Evolutionary conservation across 2,113 vertebrate species (phyloP).

Genomic region (Hippoglossus stenolepis): DNA sequence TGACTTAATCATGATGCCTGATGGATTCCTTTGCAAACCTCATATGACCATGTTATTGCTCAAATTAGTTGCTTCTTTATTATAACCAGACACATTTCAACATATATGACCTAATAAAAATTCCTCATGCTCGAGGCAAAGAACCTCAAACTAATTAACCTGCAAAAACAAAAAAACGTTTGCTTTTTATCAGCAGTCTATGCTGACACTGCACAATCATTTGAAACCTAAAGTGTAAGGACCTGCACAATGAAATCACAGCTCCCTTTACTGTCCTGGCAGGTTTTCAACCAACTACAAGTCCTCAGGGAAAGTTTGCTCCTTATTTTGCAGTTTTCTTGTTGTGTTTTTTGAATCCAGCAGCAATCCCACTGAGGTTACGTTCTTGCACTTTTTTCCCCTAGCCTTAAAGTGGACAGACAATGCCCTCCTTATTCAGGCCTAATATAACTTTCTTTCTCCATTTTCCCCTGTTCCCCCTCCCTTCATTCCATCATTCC

Average conservation of each 20-base stretch:
- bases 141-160: background rate
- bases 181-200: background rate
- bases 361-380: background rate
- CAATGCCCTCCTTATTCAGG: background rate
- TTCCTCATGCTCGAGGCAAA: background rate
- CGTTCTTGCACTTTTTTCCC: background rate
- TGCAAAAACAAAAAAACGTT: background rate
- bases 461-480: background rate
- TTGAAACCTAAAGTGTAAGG: background rate
- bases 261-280: background rate
- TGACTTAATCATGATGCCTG: background rate
- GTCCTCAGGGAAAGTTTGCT: background rate
- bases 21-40: background rate
- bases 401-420: background rate
- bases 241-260: background rate
- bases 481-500: conserved; percentile 5
- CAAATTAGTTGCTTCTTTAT: background rate
- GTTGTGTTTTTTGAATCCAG: background rate
- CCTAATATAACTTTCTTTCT: background rate
- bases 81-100: background rate
- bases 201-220: background rate
- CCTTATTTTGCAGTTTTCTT: background rate
- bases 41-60: background rate
- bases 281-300: background rate
- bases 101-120: background rate